Conservation (phyloP, 2,797 vertebrate species). For the Dendrocincla tyrannina region DNA sequence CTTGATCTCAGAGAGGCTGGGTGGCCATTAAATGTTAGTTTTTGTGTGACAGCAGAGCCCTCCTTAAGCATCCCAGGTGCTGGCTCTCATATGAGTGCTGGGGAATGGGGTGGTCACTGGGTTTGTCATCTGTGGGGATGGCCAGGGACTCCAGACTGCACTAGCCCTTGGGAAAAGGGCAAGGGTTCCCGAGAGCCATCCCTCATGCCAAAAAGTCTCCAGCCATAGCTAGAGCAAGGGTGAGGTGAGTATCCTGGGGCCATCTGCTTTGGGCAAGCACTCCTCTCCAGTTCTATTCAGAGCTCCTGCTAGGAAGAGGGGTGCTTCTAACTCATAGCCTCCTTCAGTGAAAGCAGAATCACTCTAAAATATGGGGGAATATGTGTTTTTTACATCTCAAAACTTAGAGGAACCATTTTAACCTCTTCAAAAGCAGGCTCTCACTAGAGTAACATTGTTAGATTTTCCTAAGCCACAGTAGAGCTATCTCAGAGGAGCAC, state of each 20-base stretch:
- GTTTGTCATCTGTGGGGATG: not conserved
- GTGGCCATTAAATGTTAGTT: not conserved
- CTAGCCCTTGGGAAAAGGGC: not conserved
- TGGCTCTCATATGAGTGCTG: fast-evolving
- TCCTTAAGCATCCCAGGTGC: not conserved
- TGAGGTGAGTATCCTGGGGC: not conserved
- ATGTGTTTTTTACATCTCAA: not conserved
- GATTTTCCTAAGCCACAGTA: not conserved
- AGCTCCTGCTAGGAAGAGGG: not conserved
- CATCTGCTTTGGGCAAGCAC: not conserved
- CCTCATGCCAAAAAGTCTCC: not conserved
- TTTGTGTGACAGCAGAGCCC: not conserved
- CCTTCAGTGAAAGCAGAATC: not conserved
- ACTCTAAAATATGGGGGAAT: not conserved
- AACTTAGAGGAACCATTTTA: not conserved
- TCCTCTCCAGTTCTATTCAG: not conserved
- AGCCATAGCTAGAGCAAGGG: not conserved
- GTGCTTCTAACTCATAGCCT: not conserved
- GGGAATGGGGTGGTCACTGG: too few relatives aligned
- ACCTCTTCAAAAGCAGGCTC: not conserved
- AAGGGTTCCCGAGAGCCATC: not conserved
- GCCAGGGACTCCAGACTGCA: fast-evolving
- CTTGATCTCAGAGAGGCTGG: not conserved
- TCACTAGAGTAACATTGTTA: not conserved
- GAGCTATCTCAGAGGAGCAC: not conserved